phyloP scores from a whole-genome alignment of 2,888 invertebrate species.

The Cheiracanthium punctorium region DNA sequence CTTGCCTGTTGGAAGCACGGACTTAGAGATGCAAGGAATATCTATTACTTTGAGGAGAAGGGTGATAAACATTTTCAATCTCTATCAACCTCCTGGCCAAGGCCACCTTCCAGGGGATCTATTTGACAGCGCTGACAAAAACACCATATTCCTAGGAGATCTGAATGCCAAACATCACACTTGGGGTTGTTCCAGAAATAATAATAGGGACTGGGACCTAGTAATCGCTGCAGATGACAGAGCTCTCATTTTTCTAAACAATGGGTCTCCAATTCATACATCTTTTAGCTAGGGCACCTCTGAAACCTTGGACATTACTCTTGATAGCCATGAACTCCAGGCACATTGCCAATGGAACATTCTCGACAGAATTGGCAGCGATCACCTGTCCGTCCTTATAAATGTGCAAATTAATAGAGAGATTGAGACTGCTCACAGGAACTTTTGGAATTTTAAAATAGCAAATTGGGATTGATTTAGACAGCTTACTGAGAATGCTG shows the following conservation, averaged over 20 bases:
- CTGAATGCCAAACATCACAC: not conserved
- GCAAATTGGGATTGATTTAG: slow-evolving; percentile 27
- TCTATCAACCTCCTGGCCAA: not conserved
- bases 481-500: not conserved
- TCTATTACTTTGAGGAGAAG: not conserved
- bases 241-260: slow-evolving; percentile 19
- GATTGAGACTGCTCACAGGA: not conserved
- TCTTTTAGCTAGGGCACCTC: slow-evolving; percentile 16
- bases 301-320: slow-evolving; percentile 11
- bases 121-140: not conserved
- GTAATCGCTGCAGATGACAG: not conserved
- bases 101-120: not conserved
- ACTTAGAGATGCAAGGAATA: not conserved
- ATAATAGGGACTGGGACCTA: not conserved
- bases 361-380: slow-evolving; percentile 18
- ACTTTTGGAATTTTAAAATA: slow-evolving; percentile 25
- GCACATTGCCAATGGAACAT: slow-evolving; percentile 5
- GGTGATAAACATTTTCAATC: not conserved
- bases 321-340: not conserved
- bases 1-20: not conserved
- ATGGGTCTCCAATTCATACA: slow-evolving; percentile 2
- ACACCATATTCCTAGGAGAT: not conserved
- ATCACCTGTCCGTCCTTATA: slow-evolving; percentile 29
- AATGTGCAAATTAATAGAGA: not conserved
- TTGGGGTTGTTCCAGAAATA: not conserved